phyloP scores from a whole-genome alignment of 2,113 vertebrate genomes.

The Gila orcuttii region DNA sequence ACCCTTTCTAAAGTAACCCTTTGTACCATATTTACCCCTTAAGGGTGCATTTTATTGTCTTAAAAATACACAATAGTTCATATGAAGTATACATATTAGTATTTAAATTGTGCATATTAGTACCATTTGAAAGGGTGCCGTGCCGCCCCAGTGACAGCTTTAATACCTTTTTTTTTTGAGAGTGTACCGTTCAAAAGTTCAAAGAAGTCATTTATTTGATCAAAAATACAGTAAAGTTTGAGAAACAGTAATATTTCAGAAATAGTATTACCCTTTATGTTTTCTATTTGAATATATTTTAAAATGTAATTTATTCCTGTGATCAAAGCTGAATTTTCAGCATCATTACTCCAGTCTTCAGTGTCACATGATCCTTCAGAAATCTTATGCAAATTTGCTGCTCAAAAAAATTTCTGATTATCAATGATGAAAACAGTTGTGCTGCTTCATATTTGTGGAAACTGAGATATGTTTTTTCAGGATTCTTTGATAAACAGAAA shows the following conservation, averaged over 20 bases:
- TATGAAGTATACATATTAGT: too few relatives aligned
- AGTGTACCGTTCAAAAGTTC: too few relatives aligned
- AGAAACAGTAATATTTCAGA: neutral
- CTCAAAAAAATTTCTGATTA: neutral
- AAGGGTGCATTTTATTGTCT: too few relatives aligned
- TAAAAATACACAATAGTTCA: too few relatives aligned
- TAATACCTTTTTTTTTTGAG: neutral
- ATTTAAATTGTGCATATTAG: too few relatives aligned
- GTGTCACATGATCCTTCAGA: neutral
- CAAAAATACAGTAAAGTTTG: neutral
- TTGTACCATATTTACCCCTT: too few relatives aligned
- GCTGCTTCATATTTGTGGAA: neutral
- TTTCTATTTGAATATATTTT: neutral
- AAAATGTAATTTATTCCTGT: neutral
- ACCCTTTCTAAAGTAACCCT: too few relatives aligned
- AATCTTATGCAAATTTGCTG: neutral
- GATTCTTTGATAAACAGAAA: neutral
- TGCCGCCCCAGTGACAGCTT: too few relatives aligned
- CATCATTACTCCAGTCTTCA: neutral
- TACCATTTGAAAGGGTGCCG: too few relatives aligned
- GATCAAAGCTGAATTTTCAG: neutral
- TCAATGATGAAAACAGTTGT: neutral
- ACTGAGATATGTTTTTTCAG: neutral
- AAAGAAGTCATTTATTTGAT: neutral
- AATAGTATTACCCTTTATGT: neutral